phyloP scores from a whole-genome alignment of 1,140 invertebrate genomes.

The Chironomus tepperi region DNA sequence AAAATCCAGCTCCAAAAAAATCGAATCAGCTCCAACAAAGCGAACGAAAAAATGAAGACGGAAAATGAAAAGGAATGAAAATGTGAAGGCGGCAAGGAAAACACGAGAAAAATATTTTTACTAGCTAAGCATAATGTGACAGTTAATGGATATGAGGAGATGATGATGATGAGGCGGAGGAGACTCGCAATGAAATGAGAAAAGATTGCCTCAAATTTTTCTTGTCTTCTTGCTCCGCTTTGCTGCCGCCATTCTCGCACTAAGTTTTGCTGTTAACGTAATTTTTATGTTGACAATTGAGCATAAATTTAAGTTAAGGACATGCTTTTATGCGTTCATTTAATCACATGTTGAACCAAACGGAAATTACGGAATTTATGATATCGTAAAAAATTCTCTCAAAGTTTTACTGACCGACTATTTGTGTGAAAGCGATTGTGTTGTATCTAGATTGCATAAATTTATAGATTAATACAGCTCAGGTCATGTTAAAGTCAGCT shows the following conservation, averaged over 20 bases:
- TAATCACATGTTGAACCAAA: neutral
- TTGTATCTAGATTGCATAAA: too few species aligned
- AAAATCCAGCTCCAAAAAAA: too few species aligned
- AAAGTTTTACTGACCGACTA: too few species aligned
- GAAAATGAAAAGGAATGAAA: too few species aligned
- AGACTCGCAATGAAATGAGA: neutral
- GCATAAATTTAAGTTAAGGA: neutral
- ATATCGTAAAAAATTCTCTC: neutral
- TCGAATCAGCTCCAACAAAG: too few species aligned
- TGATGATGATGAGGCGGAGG: neutral
- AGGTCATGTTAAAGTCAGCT: too few species aligned
- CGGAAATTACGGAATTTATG: neutral
- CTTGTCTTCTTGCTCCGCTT: neutral
- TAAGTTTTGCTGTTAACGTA: neutral
- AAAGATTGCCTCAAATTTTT: neutral
- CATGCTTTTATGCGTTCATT: neutral
- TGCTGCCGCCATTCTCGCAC: neutral
- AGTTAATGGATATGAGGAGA: neutral
- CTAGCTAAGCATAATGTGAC: conserved; percentile 1
- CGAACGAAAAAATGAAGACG: too few species aligned
- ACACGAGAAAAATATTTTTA: neutral
- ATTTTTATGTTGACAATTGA: neutral
- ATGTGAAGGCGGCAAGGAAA: too few species aligned
- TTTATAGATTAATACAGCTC: too few species aligned
- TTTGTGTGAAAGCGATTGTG: too few species aligned